Evolutionary conservation across 30 jellyfish, hydroid and myxozoan species (phyloP).

Genomic region (Aurelia coerulea): DNA sequence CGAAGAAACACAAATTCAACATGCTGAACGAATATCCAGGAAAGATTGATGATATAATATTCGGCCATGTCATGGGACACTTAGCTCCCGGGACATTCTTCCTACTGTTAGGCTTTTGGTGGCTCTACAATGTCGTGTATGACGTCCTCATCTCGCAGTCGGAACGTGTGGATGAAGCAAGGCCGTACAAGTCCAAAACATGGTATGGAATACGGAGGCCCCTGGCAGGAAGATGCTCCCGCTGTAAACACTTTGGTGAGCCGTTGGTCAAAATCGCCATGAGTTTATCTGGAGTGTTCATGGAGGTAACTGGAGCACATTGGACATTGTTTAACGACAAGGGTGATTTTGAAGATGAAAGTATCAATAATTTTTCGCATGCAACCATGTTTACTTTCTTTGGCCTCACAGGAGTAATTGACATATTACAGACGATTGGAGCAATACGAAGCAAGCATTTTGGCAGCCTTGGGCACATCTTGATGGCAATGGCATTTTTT

Average conservation of each 20-base stretch:
- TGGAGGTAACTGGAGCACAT: conserved; percentile 60
- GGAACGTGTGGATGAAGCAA: conserved; percentile 16
- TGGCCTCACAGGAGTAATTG: conserved; percentile 39
- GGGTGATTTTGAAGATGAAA: conserved; percentile 47
- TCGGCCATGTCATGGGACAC: conserved; percentile 76
- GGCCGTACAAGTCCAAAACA: conserved; percentile 29
- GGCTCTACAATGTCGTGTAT: conserved; percentile 50
- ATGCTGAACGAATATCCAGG: conserved; percentile 38
- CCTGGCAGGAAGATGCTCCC: conserved; percentile 21
- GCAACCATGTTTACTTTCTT: conserved; percentile 75
- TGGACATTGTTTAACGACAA: conserved; percentile 37
- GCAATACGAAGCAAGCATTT: conserved; percentile 1
- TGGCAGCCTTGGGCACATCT: conserved; percentile 30
- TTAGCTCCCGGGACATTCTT: conserved; percentile 64
- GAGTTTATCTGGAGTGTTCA: conserved; percentile 36
- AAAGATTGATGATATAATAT: conserved; percentile 40
- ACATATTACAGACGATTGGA: conserved; percentile 26
- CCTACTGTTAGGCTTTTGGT: conserved; percentile 62
- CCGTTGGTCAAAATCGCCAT: conserved; percentile 43
- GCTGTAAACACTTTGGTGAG: conserved; percentile 14
- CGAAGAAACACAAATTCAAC: background rate
- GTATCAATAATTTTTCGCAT: conserved; percentile 74
- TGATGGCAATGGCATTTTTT: conserved; percentile 53
- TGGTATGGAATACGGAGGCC: conserved; percentile 49
- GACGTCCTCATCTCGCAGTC: conserved; percentile 27